Evolutionary conservation across 2,113 vertebrate genomes (phyloP).

Genomic region (Xiphophorus maculatus): DNA sequence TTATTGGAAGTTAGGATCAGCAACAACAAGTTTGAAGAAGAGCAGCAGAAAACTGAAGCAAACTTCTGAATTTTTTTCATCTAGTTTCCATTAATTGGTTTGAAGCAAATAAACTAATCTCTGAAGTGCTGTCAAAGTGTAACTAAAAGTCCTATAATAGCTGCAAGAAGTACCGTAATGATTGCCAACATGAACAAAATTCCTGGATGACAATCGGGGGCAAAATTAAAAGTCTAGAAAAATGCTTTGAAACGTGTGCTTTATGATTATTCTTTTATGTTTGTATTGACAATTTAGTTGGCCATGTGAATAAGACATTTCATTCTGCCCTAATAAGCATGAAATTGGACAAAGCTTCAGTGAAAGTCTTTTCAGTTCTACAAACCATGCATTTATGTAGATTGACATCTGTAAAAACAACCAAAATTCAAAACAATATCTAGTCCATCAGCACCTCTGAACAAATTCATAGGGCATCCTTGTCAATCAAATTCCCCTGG

Average conservation of each 20-base stretch:
- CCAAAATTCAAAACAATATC: conserved; percentile 19
- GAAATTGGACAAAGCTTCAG: background rate
- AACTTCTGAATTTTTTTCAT: too few relatives aligned
- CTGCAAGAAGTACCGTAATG: background rate
- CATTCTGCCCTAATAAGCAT: background rate
- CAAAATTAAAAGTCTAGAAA: background rate
- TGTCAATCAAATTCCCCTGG: conserved; percentile 26
- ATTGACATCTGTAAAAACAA: conserved; percentile 13
- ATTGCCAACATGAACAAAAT: too few relatives aligned
- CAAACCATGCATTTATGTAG: background rate
- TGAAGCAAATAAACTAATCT: background rate
- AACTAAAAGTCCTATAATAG: background rate
- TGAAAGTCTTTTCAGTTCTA: background rate
- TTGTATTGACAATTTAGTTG: background rate
- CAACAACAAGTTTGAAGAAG: background rate
- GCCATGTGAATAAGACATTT: background rate
- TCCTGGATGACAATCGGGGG: too few relatives aligned
- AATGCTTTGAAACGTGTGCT: background rate
- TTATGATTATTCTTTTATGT: background rate
- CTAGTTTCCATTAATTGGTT: background rate
- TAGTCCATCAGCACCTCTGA: background rate
- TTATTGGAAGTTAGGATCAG: background rate
- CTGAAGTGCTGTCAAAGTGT: background rate
- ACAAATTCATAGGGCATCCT: background rate
- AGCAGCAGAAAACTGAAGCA: background rate